Evolutionary conservation across 1,140 invertebrate genomes (phyloP), one percentile per base, ranked within the genome.

Genomic region (Papilio glaucus): DNA sequence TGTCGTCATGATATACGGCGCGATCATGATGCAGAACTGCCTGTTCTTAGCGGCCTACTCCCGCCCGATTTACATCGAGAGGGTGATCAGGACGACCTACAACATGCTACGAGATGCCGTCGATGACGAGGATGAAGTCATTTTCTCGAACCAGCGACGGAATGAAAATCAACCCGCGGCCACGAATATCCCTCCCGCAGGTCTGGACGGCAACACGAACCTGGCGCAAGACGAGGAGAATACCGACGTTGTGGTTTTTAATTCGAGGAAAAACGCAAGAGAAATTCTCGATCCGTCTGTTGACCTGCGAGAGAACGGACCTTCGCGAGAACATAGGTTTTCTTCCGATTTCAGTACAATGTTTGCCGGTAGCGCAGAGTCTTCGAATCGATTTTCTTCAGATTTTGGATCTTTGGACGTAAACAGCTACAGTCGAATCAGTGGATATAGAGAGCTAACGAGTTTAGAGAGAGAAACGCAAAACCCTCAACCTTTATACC

Each of bases 101-200:
- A 94, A 93, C 41, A 90, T 89, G 82, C 75, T 94, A 0, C 77
- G 90, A 49, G 87, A 91, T 26, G 92, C 86, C 0, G 83, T 83
- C 0, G 93, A 93, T 78, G 93, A 94, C 68, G 92, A 94, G 9
- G 93, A 94, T 60, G 92, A 94, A 82, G 86, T 93, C 4, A 93
- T 94, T 72, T 94, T 91, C 72, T 88, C 92, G 0, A 91, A 90
- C 74, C 87, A 88, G 63, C 63, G 71, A 53, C 49, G 45, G 37
- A 65, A 73, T 24, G 49, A 73, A 42, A 69, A 68, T 42, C 68
- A 71, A 18, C 39, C 39, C 12, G 9, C 37, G 73, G 45, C 37
- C 26, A 38, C 45, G n/a, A n/a, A n/a, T 76, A 74, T 29, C 38
- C 39, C 67, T 8, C 18, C 33, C n/a, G 29, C 67, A n/a, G 41